Percentiles rank a stretch among this genome's conserved stretches.
These are phyloP conservation scores for Augiades crinisus DNA, from an alignment of 2,888 invertebrate species.

Conservation along the genomic window DNA sequence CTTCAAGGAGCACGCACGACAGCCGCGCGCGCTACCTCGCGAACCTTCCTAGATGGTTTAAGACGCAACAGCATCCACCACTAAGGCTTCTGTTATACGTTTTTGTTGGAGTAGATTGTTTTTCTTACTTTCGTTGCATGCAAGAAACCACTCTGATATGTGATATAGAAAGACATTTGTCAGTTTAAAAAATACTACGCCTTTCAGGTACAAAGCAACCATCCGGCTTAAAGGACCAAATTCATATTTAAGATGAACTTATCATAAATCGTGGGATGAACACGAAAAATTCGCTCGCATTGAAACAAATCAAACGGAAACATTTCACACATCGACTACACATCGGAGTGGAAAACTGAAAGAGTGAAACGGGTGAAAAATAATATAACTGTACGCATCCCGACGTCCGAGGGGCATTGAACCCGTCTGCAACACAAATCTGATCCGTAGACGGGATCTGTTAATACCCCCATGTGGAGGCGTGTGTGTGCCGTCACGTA, in stretches of 20 bases:
- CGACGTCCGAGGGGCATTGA: slow-evolving; percentile 28
- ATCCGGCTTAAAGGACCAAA: slow-evolving; percentile 3
- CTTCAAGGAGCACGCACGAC: too few species aligned
- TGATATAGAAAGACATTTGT: too few species aligned
- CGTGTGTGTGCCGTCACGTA: slow-evolving; percentile 1
- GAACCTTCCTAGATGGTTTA: too few species aligned
- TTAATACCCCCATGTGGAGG: slow-evolving; percentile 16
- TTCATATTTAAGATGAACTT: too few species aligned
- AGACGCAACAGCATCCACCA: too few species aligned
- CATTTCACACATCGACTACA: background rate
- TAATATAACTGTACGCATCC: slow-evolving; percentile 16
- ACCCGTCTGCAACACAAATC: slow-evolving; percentile 32
- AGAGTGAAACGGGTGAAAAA: slow-evolving; percentile 12
- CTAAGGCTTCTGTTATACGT: too few species aligned
- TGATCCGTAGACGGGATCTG: slow-evolving; percentile 28
- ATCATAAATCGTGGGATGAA: background rate
- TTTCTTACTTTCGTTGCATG: too few species aligned
- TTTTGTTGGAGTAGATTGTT: too few species aligned
- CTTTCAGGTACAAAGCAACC: too few species aligned
- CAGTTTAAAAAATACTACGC: too few species aligned
- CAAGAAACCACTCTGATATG: too few species aligned
- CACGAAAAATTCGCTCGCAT: background rate
- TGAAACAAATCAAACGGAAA: slow-evolving; percentile 6
- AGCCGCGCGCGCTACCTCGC: too few species aligned
- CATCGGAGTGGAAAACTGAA: background rate